Evolutionary conservation across 2,113 vertebrate genomes (phyloP).

Genomic region (Caretta caretta): DNA sequence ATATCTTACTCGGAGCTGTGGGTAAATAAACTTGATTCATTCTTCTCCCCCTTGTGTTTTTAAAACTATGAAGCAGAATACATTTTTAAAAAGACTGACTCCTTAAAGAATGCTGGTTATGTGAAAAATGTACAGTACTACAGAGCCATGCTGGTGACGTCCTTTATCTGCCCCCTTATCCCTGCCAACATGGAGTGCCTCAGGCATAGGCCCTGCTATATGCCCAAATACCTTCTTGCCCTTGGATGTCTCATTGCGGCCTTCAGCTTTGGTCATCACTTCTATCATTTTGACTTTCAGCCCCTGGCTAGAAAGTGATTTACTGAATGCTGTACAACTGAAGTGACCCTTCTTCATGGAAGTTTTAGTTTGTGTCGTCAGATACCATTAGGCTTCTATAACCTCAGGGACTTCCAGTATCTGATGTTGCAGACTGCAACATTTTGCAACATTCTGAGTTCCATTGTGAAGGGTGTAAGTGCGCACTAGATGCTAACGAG

Average conservation of each 20-base stretch:
- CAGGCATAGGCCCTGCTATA: neutral
- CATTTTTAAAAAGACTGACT: neutral
- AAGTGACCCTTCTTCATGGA: neutral
- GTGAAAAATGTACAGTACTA: neutral
- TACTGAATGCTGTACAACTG: neutral
- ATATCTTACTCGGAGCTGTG: accelerated
- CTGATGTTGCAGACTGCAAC: accelerated
- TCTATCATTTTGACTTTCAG: accelerated
- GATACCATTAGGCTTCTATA: neutral
- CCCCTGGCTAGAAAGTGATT: neutral
- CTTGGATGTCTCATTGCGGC: neutral
- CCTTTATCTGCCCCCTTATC: neutral
- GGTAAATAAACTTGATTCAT: neutral
- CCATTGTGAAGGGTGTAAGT: accelerated
- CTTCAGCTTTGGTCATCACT: accelerated
- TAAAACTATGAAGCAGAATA: neutral
- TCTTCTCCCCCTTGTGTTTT: neutral
- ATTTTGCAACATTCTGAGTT: neutral
- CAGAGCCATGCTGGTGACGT: neutral
- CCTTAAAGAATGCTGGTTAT: neutral
- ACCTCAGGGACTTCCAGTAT: accelerated
- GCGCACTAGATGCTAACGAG: accelerated
- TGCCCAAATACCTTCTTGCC: neutral
- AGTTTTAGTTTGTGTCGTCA: neutral
- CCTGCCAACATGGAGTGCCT: neutral